phyloP scores from a whole-genome alignment of 2,797 vertebrate species.

The Alosa sapidissima region DNA sequence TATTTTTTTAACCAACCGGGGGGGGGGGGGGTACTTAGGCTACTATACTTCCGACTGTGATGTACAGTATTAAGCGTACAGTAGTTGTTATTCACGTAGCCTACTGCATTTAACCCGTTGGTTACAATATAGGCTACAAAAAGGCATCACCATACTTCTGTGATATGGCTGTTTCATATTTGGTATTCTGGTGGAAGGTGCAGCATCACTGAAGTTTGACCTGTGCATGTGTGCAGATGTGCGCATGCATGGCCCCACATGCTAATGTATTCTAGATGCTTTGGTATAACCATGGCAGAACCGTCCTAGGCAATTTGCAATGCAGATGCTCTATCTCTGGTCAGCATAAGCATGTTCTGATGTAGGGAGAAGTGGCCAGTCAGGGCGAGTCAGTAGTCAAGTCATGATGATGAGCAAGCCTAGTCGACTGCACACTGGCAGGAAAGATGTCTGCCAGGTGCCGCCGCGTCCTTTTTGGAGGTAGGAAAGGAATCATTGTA shows the following conservation, averaged over 20 bases:
- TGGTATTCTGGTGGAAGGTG: background rate
- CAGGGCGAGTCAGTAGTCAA: background rate
- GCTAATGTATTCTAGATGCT: background rate
- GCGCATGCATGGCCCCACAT: background rate
- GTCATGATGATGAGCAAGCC: background rate
- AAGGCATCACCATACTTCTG: too few species aligned
- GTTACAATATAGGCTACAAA: too few species aligned
- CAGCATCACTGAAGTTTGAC: background rate
- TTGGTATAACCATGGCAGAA: background rate
- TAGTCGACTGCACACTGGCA: background rate
- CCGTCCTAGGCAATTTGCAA: conserved; percentile 9
- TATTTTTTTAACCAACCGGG: too few species aligned
- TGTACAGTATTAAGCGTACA: too few species aligned
- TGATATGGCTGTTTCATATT: background rate
- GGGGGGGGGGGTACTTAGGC: too few species aligned
- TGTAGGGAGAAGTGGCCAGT: background rate
- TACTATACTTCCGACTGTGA: too few species aligned
- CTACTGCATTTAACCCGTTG: too few species aligned
- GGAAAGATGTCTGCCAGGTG: background rate
- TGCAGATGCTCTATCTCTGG: background rate
- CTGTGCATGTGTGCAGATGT: background rate
- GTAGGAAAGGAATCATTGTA: background rate
- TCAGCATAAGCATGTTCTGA: background rate
- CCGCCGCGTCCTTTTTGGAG: background rate
- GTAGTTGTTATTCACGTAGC: too few species aligned